Percentiles rank a stretch among this genome's conserved stretches.
These are phyloP conservation scores for Acipenser transmontanus DNA, from an alignment of 2,797 vertebrate genomes.

Conservation along the genomic window DNA sequence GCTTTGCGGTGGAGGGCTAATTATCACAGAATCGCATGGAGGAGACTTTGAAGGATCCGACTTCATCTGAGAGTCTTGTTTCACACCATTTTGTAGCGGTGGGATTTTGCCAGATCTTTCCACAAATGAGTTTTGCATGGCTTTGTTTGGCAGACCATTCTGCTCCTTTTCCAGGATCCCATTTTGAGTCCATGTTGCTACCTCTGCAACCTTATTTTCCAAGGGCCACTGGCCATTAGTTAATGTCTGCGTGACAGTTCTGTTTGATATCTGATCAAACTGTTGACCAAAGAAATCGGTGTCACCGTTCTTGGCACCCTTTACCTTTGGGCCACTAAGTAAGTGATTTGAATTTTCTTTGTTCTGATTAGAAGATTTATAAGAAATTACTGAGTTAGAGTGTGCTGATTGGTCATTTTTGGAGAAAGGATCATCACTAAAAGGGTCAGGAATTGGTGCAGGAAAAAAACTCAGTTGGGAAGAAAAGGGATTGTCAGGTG, in stretches of 20 bases:
- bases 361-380: constrained; percentile 52
- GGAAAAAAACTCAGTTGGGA: constrained; percentile 82
- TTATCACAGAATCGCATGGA: constrained; percentile 77
- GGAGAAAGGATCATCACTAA: constrained; percentile 82
- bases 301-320: constrained; percentile 59
- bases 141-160: constrained; percentile 51
- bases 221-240: constrained; percentile 73
- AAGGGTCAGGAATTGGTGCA: constrained; percentile 81
- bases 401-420: constrained; percentile 47
- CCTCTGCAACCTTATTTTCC: constrained; percentile 53
- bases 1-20: constrained; percentile 88
- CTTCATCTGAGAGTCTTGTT: constrained; percentile 53
- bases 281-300: constrained; percentile 63
- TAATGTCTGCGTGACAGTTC: constrained; percentile 68
- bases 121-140: constrained; percentile 64
- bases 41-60: constrained; percentile 41
- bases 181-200: constrained; percentile 47
- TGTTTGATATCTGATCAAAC: constrained; percentile 77
- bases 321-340: constrained; percentile 41
- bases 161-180: constrained; percentile 65
- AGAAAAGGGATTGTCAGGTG: constrained; percentile 68
- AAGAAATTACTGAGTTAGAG: constrained; percentile 48
- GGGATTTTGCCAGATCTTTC: constrained; percentile 56
- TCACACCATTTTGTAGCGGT: constrained; percentile 58
- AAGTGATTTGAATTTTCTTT: constrained; percentile 44